Conservation (phyloP, 1,140 invertebrate species). For the Hetaerina americana region DNA sequence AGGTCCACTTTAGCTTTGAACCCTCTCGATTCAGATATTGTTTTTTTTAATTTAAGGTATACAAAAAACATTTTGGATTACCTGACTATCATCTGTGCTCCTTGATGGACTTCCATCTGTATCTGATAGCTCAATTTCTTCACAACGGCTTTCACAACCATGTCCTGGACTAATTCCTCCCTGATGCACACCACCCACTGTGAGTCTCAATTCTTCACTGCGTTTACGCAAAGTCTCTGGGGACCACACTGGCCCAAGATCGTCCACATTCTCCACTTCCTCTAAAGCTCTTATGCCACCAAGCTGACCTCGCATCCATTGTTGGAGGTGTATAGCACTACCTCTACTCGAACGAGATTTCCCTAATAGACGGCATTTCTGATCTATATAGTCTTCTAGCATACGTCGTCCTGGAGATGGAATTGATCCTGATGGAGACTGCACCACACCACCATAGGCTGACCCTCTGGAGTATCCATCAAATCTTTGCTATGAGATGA, state of each 20-base stretch:
- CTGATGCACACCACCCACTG: conserved; percentile 28
- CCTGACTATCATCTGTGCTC: conserved; percentile 42
- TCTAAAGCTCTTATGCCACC: conserved; percentile 25
- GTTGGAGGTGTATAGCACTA: conserved; percentile 48
- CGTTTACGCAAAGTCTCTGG: conserved; percentile 45
- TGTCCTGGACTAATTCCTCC: conserved; percentile 24
- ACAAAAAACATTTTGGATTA: too few species aligned
- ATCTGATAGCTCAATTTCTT: conserved; percentile 37
- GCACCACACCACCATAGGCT: not conserved
- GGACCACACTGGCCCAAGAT: conserved; percentile 40
- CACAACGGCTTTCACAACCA: conserved; percentile 27
- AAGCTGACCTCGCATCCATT: conserved; percentile 54
- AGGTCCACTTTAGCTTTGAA: too few species aligned
- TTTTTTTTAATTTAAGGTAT: too few species aligned
- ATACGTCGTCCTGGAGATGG: not conserved
- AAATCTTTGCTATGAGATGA: too few species aligned
- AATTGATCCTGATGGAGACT: not conserved
- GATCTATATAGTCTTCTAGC: conserved; percentile 29
- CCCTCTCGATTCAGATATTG: too few species aligned
- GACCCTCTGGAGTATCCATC: not conserved
- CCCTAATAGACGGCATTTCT: conserved; percentile 41
- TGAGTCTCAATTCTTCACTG: conserved; percentile 43
- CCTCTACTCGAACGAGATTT: conserved; percentile 41
- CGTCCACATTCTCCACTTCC: conserved; percentile 30
- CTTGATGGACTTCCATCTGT: conserved; percentile 28